phyloP scores from a whole-genome alignment of 92 coral and sea anemone genomes.

The Epizoanthus ramosus region DNA sequence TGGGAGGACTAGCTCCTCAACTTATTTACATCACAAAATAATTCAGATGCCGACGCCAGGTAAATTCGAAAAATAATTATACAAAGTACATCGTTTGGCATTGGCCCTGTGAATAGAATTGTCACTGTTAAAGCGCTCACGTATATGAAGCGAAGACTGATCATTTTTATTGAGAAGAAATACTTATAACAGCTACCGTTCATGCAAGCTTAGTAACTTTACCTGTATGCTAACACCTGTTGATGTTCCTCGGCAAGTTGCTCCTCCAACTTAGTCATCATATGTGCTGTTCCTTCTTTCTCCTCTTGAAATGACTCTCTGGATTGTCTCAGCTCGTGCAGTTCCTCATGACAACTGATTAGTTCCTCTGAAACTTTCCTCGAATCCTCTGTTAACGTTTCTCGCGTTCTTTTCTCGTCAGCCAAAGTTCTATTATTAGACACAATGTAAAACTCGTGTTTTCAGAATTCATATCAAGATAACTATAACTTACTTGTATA shows the following conservation, averaged over 20 bases:
- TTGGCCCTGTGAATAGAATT: too few species aligned
- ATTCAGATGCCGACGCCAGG: too few species aligned
- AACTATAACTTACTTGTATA: too few species aligned
- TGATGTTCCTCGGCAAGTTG: neutral
- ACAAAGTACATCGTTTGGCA: too few species aligned
- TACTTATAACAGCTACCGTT: too few species aligned
- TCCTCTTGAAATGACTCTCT: constrained; percentile 12
- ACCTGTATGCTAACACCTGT: constrained; percentile 11
- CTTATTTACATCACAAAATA: too few species aligned
- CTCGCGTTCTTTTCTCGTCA: constrained; percentile 24
- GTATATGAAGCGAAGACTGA: too few species aligned
- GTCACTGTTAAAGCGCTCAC: too few species aligned
- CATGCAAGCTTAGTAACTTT: neutral
- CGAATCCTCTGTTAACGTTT: neutral
- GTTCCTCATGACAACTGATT: neutral
- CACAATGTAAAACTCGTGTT: neutral
- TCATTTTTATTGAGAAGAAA: too few species aligned
- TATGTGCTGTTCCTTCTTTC: neutral
- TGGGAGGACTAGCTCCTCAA: too few species aligned
- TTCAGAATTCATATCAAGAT: neutral
- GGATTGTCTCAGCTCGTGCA: neutral
- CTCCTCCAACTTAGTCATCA: neutral
- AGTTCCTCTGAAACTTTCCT: constrained; percentile 33
- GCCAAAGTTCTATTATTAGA: constrained; percentile 11
- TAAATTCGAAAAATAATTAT: too few species aligned